Evolutionary conservation across 2,888 invertebrate genomes (phyloP).

Genomic region (Acanthosepion pharaonis): DNA sequence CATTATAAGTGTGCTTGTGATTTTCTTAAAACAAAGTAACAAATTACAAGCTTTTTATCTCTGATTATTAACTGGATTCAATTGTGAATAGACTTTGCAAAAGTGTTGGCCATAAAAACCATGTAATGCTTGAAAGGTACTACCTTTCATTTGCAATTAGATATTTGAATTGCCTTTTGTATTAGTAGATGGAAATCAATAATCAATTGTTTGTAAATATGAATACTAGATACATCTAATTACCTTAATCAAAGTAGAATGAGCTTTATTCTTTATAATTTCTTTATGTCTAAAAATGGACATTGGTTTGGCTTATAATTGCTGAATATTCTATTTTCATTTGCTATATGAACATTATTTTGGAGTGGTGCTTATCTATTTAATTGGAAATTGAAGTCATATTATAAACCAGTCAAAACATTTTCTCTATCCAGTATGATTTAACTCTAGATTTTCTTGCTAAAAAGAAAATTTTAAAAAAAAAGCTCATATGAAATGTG

Average conservation of each 20-base stretch:
- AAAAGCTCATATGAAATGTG: no score
- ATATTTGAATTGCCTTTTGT: neutral
- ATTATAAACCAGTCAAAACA: no score
- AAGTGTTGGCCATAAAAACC: neutral
- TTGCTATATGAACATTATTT: neutral
- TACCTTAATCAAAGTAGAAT: neutral
- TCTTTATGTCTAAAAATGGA: neutral
- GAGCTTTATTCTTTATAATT: neutral
- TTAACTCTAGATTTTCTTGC: no score
- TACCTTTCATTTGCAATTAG: conserved; percentile 4
- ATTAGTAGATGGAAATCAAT: neutral
- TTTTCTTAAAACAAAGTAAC: neutral
- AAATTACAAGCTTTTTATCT: neutral
- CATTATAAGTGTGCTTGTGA: neutral
- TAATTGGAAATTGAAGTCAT: no score
- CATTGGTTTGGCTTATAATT: neutral
- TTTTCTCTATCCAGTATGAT: no score
- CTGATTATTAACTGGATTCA: neutral
- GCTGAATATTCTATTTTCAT: neutral
- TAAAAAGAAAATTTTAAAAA: no score
- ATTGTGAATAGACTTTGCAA: neutral
- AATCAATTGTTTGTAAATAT: neutral
- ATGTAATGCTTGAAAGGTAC: neutral
- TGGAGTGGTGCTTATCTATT: no score
- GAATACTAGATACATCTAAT: neutral